phyloP scores from a whole-genome alignment of 2,888 invertebrate genomes.

The Mythimna pallens region DNA sequence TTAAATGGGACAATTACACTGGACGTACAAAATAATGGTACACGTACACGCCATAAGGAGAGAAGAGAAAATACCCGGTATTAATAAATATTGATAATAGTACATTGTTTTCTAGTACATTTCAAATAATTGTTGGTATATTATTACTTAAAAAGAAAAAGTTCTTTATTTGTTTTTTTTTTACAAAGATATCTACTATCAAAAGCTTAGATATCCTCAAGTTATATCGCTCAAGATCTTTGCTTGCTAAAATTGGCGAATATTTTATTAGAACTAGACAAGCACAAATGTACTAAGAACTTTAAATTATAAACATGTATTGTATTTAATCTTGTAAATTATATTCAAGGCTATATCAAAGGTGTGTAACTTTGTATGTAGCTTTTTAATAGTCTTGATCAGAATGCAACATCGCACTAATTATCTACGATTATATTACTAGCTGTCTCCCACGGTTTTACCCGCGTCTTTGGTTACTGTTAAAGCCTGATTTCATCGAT shows the following conservation, averaged over 20 bases:
- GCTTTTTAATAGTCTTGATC: background rate
- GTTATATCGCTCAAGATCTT: background rate
- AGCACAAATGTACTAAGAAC: background rate
- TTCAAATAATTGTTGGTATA: conserved; percentile 6
- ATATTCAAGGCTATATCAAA: too few relatives aligned
- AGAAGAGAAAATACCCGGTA: conserved; percentile 35
- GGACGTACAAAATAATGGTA: conserved; percentile 53
- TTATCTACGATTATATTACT: too few relatives aligned
- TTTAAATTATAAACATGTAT: background rate
- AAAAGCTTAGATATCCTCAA: background rate
- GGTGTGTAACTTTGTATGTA: background rate
- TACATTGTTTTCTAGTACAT: conserved; percentile 28
- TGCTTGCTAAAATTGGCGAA: background rate
- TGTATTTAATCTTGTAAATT: too few relatives aligned
- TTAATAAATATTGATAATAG: conserved; percentile 48
- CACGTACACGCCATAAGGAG: background rate
- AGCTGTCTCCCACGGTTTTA: too few relatives aligned
- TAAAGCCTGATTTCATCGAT: too few relatives aligned
- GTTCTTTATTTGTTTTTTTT: background rate
- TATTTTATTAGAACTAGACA: background rate
- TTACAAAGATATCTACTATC: background rate
- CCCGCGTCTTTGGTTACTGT: too few relatives aligned
- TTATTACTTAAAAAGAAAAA: too few relatives aligned
- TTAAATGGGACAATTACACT: conserved; percentile 68
- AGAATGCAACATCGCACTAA: background rate